Evolutionary conservation across 2,797 vertebrate species (phyloP).

Genomic region (Capromys pilorides): DNA sequence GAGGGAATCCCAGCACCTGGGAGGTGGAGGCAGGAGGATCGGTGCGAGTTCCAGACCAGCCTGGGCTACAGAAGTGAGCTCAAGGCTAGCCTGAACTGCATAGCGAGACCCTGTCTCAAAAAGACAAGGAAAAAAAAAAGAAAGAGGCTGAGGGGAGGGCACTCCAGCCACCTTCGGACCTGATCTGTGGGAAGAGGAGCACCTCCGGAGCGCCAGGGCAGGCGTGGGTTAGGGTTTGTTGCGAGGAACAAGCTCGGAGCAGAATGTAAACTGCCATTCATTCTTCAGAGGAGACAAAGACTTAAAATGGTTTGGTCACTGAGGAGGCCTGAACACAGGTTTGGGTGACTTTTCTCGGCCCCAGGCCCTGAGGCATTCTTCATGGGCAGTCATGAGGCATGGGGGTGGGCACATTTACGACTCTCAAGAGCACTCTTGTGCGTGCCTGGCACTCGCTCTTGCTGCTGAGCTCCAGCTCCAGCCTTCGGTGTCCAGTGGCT

Average conservation of each 20-base stretch:
- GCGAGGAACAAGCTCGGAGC: not conserved
- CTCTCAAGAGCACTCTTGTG: not conserved
- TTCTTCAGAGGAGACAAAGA: not conserved
- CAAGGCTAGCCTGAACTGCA: too few species aligned
- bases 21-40: too few species aligned
- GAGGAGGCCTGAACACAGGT: not conserved
- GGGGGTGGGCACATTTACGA: not conserved
- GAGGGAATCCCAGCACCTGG: too few species aligned
- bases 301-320: not conserved
- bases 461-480: not conserved
- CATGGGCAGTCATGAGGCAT: not conserved
- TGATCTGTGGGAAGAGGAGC: not conserved
- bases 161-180: not conserved
- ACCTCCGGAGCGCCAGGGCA: fast-evolving
- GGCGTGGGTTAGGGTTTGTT: not conserved
- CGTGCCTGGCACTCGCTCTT: not conserved
- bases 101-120: too few species aligned
- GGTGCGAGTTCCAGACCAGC: too few species aligned
- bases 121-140: too few species aligned
- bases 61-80: too few species aligned
- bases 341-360: not conserved
- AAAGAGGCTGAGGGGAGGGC: not conserved
- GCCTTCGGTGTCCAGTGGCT: not conserved
- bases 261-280: not conserved
- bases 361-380: not conserved